phyloP scores from a whole-genome alignment of 1,140 invertebrate genomes.

The Papilio polyxenes region DNA sequence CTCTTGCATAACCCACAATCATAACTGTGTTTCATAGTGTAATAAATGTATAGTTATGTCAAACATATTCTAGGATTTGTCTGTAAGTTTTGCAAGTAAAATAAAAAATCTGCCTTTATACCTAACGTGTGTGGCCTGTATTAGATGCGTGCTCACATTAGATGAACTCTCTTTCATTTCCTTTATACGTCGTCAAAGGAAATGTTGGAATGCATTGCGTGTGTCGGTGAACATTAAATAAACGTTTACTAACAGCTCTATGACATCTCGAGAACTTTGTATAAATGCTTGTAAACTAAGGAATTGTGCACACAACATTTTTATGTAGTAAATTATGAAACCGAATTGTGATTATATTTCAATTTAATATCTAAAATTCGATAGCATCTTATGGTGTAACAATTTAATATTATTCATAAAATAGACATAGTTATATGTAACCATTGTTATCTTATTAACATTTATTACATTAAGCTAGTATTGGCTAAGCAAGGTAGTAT shows the following conservation, averaged over 20 bases:
- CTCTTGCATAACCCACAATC: not conserved
- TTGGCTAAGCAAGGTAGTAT: no score
- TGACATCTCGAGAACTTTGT: not conserved
- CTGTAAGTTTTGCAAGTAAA: not conserved
- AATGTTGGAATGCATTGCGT: slow-evolving; percentile 4
- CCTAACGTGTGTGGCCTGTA: not conserved
- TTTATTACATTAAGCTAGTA: no score
- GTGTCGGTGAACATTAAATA: not conserved
- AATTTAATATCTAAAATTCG: not conserved
- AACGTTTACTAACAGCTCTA: not conserved
- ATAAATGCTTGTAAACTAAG: not conserved
- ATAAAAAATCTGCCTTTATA: no score
- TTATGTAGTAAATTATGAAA: not conserved
- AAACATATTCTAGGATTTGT: no score
- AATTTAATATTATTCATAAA: no score
- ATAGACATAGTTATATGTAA: no score
- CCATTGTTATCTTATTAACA: no score
- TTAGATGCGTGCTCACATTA: not conserved
- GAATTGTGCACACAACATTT: not conserved
- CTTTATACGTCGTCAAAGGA: slow-evolving; percentile 9
- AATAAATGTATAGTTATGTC: no score
- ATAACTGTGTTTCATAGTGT: no score
- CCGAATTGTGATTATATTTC: not conserved
- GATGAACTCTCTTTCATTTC: not conserved
- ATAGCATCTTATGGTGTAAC: no score